Conservation (phyloP, 2,888 invertebrate genomes). For the Orgyia antiqua region DNA sequence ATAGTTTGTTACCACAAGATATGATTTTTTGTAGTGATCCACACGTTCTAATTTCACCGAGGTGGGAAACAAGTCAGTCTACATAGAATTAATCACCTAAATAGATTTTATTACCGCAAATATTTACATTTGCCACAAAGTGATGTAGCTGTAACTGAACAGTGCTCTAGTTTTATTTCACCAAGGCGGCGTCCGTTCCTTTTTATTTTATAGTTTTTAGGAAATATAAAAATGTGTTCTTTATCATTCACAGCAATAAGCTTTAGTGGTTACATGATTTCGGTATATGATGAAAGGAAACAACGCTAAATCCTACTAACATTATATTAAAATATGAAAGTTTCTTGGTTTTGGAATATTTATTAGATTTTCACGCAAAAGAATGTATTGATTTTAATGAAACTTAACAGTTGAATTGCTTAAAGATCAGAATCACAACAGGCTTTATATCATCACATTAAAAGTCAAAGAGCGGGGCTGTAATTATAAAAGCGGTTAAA, state of each 20-base stretch:
- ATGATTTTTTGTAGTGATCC: too few species aligned
- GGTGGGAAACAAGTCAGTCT: constrained; percentile 43
- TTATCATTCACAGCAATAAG: constrained; percentile 4
- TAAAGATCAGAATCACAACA: too few species aligned
- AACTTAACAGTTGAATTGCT: too few species aligned
- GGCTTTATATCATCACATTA: too few species aligned
- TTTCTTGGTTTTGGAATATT: too few species aligned
- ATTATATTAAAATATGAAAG: too few species aligned
- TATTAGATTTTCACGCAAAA: too few species aligned
- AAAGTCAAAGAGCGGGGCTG: too few species aligned
- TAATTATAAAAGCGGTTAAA: too few species aligned
- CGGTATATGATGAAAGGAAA: background rate
- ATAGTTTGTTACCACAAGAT: too few species aligned
- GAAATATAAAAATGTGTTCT: constrained; percentile 13
- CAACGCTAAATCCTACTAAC: too few species aligned
- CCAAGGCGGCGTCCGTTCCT: constrained; percentile 13
- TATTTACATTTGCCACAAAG: constrained; percentile 56
- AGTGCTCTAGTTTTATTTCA: constrained; percentile 37
- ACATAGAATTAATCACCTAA: constrained; percentile 59
- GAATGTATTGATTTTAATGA: too few species aligned
- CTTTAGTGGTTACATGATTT: constrained; percentile 3
- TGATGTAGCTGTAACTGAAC: constrained; percentile 35
- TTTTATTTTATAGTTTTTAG: constrained; percentile 15
- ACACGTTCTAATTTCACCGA: constrained; percentile 18
- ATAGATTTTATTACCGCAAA: constrained; percentile 65